phyloP scores from a whole-genome alignment of 2,888 invertebrate genomes.

The Cerceris rybyensis region DNA sequence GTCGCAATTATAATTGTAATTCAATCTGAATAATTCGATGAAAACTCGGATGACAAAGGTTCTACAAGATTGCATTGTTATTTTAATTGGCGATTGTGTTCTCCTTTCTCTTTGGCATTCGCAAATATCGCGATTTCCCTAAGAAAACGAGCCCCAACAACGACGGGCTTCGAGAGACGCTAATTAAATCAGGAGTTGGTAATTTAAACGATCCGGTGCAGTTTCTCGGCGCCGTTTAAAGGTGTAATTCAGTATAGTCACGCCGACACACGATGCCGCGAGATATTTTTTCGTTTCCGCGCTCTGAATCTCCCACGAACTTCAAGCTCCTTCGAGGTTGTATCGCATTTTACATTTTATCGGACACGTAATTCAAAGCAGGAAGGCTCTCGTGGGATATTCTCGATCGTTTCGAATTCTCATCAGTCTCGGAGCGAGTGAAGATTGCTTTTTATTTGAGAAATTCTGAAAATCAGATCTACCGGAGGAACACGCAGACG shows the following conservation, averaged over 20 bases:
- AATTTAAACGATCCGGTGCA: constrained; percentile 41
- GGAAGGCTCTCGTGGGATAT: too few species aligned
- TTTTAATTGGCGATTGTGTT: neutral
- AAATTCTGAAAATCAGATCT: neutral
- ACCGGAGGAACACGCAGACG: neutral
- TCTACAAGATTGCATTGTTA: neutral
- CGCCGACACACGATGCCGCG: constrained; percentile 35
- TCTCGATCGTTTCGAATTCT: too few species aligned
- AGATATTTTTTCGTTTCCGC: constrained; percentile 32
- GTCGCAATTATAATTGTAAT: too few species aligned
- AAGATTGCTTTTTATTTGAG: neutral
- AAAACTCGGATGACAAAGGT: too few species aligned
- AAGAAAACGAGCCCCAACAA: neutral
- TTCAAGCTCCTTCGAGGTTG: neutral
- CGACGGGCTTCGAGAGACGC: constrained; percentile 23
- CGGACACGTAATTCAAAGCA: too few species aligned
- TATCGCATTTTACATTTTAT: too few species aligned
- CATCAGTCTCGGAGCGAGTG: neutral
- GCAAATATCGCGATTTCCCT: neutral
- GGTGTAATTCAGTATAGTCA: constrained; percentile 32
- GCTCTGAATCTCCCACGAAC: constrained; percentile 28
- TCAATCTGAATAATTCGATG: too few species aligned
- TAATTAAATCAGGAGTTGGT: constrained; percentile 36
- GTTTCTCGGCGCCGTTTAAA: constrained; percentile 17
- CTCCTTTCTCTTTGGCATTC: neutral